Evolutionary conservation across 2,797 vertebrate species (phyloP).

Genomic region (Anabacerthia variegaticeps): DNA sequence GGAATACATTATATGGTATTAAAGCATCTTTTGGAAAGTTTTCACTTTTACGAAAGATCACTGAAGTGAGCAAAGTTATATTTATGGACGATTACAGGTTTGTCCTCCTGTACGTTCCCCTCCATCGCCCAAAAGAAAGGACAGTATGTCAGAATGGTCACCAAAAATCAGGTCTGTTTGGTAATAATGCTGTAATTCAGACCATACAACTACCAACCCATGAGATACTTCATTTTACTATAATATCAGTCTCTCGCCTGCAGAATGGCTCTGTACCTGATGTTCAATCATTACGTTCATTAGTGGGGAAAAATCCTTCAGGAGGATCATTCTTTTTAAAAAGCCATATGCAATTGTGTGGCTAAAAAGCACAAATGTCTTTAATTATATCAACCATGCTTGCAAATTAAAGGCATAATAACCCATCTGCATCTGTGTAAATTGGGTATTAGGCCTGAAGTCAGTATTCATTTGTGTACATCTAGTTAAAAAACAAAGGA

Average conservation of each 20-base stretch:
- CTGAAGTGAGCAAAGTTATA: neutral
- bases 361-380: conserved; percentile 40
- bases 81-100: neutral
- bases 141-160: neutral
- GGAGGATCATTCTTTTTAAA: neutral
- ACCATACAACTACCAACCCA: neutral
- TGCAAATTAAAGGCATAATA: conserved; percentile 43
- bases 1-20: neutral
- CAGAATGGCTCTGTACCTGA: neutral
- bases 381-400: conserved; percentile 17
- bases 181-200: neutral
- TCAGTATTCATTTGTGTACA: neutral
- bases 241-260: neutral
- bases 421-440: neutral
- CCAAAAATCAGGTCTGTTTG: neutral
- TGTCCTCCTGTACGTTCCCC: neutral
- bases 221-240: neutral
- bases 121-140: neutral
- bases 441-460: neutral
- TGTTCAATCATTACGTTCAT: conserved; percentile 21
- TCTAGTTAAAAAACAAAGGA: neutral
- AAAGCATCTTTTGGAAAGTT: neutral
- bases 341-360: neutral
- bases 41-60: neutral
- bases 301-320: conserved; percentile 24